Base-by-base conservation (phyloP, 2,888 invertebrate genomes). In the Glaucopsyche alexis region DNA sequence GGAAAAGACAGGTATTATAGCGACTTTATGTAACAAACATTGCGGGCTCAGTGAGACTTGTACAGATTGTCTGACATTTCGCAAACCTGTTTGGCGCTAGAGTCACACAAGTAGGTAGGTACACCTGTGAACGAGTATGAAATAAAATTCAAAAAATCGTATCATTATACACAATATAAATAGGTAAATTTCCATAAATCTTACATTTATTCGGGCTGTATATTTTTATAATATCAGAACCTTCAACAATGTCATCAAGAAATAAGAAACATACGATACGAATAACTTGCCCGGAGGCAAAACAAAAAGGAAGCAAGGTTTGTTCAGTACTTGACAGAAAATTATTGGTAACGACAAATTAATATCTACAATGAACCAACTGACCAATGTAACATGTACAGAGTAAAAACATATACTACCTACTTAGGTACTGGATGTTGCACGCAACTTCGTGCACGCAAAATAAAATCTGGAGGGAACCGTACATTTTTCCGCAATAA, bases 31-130 rank as follows among this genome's bases (percentile, higher is more conserved):
- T 81, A 82, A 83, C 47, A 66, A 80, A 72, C 78, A 78, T 76
- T 74, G 78, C 78, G 77, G 78, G 80, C 80, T 78, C 78, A 74
- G 77, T 80, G 72, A 74, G 73, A 75, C 71, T 75, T 74, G 76
- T 74, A 76, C 76, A 81, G 80, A 82, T 82, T 80, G 82, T 80
- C 81, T 86, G 86, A 84, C 85, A 87, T 86, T 87, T 85, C 78
- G 80, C 82, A 83, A 85, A 84, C 85, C 80, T 78, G 85, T 85
- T 86, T 81, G 74, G 78, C 78, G 79, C 79, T 81, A 80, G 74
- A 81, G 78, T 78, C 75, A 74, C 76, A 75, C 77, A 77, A 78
- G 77, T 29, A 80, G 74, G 76, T 77, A 81, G 74, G 76, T 77
- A 81, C 80, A 82, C 80, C 81, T 83, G 81, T 80, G 79, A 76